Conservation (phyloP, 2,113 vertebrate species). For the Campylomormyrus numenius region DNA sequence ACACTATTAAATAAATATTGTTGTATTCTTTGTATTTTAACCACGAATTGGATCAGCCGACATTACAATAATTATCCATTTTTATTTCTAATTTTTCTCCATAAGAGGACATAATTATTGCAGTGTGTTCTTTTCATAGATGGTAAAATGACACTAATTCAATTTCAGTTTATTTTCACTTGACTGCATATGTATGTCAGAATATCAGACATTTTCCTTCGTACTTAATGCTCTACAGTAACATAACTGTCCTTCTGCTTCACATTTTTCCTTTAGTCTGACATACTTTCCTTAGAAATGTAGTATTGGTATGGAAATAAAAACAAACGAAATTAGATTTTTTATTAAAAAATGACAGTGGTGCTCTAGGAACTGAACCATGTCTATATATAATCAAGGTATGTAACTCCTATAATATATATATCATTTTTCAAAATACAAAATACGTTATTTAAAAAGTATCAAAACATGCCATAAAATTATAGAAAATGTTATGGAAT, state of each 20-base stretch:
- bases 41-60: background rate
- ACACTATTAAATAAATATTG: background rate
- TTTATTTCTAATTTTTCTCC: background rate
- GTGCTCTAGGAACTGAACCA: background rate
- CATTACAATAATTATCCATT: background rate
- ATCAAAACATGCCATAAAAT: background rate
- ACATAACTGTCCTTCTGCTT: background rate
- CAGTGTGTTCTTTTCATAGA: background rate
- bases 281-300: background rate
- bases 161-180: background rate
- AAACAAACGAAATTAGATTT: background rate
- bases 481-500: background rate
- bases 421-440: background rate
- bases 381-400: background rate
- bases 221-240: background rate
- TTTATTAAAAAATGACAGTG: background rate
- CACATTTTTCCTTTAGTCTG: background rate
- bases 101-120: background rate
- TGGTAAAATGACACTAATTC: background rate
- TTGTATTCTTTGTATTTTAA: background rate
- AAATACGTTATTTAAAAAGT: background rate
- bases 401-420: background rate
- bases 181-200: background rate
- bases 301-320: background rate
- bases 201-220: background rate